Base-by-base conservation (phyloP, 64 coral and sea anemone genomes). In the Cladopsammia gracilis region DNA sequence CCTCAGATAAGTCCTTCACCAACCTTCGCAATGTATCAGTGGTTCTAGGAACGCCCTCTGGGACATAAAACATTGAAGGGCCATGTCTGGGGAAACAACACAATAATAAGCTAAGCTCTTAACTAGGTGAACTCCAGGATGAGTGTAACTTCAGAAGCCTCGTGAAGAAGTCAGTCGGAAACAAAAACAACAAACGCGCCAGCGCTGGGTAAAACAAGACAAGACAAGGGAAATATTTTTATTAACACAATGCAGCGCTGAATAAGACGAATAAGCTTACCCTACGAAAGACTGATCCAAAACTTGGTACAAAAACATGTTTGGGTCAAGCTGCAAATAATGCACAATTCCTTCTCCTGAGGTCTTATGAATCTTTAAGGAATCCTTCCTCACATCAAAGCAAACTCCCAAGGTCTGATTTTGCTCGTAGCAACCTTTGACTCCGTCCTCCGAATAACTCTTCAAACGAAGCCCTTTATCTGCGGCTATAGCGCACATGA, bases 231-330 rank as follows among this genome's bases (percentile, higher is more conserved):
- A n/a, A 12, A 10, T 60, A 12, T 60, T 60, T 60, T 12, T 1
- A 10, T 12, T 60, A 10, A 60, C 58, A 60, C 58, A 10, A 60
- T 16, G 1, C 10, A 12, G 16, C 5, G 58, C 10, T 60, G 10
- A 60, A 60, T 16, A 12, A 60, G 18, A 3, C 20, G 44, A 76
- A 19, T 76, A 6, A 20, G 19, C 73, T 76, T 52, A 76, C 73
- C 73, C 16, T 5, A 76, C 13, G 46, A 76, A 76, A 22, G 73
- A 9, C n/a, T 50, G 45, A 76, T 76, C 73, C 46, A 76, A 76
- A 16, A 76, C 73, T 76, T 76, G 73, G 48, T 76, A 76, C 25
- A 20, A 62, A 10, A 82, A 64, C 78, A 82, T 82, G 3, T 82
- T 58, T 42, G 12, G 58, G 12, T 58, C 78, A 45, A 82, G 78